Evolutionary conservation across 2,113 vertebrate species (phyloP).

Genomic region (Gymnarchus niloticus): DNA sequence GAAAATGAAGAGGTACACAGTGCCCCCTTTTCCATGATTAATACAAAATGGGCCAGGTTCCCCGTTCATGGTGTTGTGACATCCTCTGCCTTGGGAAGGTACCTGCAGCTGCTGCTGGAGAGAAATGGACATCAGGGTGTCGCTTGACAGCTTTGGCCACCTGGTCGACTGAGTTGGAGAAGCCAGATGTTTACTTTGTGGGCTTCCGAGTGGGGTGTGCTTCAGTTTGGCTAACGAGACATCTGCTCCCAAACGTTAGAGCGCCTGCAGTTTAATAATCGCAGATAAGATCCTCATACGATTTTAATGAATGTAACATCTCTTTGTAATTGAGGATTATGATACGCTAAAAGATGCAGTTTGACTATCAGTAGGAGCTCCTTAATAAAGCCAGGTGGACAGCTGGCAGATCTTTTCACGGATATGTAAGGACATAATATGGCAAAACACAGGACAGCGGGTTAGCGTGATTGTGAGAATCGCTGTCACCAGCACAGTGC

Average conservation of each 20-base stretch:
- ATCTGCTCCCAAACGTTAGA: constrained; percentile 21
- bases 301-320: constrained; percentile 9
- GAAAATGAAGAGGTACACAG: neutral
- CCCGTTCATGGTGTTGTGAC: neutral
- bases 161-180: neutral
- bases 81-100: neutral
- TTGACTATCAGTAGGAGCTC: neutral
- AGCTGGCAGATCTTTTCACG: neutral
- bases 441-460: neutral
- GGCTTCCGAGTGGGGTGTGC: constrained; percentile 6
- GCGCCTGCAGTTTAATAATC: constrained; percentile 13
- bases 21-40: constrained; percentile 5
- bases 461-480: neutral
- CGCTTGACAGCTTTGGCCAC: neutral
- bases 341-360: neutral
- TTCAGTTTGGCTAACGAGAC: constrained; percentile 9
- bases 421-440: neutral
- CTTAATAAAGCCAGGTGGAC: neutral
- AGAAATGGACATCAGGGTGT: constrained; percentile 13
- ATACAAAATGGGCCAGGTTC: neutral
- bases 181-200: constrained; percentile 36
- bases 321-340: constrained; percentile 22
- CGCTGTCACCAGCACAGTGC: neutral
- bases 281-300: constrained; percentile 6
- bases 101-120: constrained; percentile 19